Percentiles rank a stretch among this genome's conserved stretches.
phyloP scores from a whole-genome alignment of 2,113 vertebrate species.

The Atlantisia rogersi region DNA sequence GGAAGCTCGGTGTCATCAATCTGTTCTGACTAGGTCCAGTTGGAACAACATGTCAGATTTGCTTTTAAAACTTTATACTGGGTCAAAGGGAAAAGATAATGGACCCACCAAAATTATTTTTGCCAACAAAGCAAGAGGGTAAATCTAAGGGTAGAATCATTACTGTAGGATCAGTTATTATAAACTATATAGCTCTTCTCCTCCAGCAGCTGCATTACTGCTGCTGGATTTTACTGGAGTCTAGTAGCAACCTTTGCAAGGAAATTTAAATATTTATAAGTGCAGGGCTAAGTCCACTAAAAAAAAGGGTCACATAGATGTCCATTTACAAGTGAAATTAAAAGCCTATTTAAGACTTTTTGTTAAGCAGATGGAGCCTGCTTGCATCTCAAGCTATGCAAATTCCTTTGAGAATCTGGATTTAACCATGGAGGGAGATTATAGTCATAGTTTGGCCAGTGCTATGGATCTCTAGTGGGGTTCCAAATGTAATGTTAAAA shows the following conservation, averaged over 20 bases:
- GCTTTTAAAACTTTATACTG: neutral
- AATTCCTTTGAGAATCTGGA: neutral
- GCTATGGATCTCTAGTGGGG: neutral
- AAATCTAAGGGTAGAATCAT: neutral
- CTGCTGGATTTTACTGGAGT: neutral
- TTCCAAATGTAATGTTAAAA: neutral
- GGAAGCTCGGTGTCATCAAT: neutral
- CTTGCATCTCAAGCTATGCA: neutral
- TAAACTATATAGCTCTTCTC: neutral
- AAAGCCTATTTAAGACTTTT: neutral
- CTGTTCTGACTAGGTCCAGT: neutral
- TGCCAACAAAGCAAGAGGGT: neutral
- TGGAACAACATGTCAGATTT: neutral
- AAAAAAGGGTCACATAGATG: neutral
- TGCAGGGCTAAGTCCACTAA: neutral
- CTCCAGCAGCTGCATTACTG: neutral
- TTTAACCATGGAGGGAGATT: neutral
- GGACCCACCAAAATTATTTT: neutral
- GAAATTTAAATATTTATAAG: neutral
- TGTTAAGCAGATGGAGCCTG: neutral
- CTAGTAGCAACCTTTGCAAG: neutral
- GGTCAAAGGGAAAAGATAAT: neutral
- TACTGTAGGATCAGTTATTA: neutral
- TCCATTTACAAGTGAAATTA: neutral
- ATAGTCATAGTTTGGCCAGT: neutral